Conservation (phyloP, 2,888 invertebrate genomes). For the Melieria crassipennis region DNA sequence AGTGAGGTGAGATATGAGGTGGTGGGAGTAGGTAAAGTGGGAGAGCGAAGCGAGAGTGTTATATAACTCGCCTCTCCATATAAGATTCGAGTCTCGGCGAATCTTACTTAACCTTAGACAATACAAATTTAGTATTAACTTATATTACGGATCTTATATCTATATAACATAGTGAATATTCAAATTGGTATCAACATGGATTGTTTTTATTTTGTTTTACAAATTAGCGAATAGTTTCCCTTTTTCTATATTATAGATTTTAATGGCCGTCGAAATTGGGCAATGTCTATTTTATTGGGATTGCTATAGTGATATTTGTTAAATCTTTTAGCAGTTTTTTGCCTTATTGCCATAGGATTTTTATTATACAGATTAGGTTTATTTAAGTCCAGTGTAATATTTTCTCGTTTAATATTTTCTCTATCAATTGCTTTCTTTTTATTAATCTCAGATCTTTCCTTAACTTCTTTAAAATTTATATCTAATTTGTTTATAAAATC, state of each 20-base stretch:
- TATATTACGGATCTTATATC: neutral
- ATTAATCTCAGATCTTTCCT: too few species aligned
- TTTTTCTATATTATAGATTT: conserved; percentile 2
- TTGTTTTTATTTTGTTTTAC: neutral
- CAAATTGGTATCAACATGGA: neutral
- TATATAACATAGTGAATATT: neutral
- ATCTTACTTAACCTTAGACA: neutral
- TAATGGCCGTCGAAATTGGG: conserved; percentile 3
- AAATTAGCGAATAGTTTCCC: neutral
- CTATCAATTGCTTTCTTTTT: too few species aligned
- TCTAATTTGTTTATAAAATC: too few species aligned
- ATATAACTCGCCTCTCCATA: too few species aligned
- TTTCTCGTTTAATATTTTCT: too few species aligned
- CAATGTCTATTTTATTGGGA: conserved; percentile 18
- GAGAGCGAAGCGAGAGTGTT: too few species aligned
- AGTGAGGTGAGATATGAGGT: too few species aligned
- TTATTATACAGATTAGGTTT: conserved; percentile 10
- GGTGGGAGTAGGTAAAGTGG: too few species aligned
- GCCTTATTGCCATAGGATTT: conserved; percentile 4
- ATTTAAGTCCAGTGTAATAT: neutral
- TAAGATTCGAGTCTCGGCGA: neutral
- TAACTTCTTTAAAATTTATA: too few species aligned
- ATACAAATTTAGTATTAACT: neutral
- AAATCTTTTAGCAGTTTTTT: too few species aligned
- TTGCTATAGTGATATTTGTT: conserved; percentile 15